These are phyloP conservation scores for Tetanocera ferruginea DNA, from an alignment of 2,888 invertebrate species.

Conservation along the genomic window DNA sequence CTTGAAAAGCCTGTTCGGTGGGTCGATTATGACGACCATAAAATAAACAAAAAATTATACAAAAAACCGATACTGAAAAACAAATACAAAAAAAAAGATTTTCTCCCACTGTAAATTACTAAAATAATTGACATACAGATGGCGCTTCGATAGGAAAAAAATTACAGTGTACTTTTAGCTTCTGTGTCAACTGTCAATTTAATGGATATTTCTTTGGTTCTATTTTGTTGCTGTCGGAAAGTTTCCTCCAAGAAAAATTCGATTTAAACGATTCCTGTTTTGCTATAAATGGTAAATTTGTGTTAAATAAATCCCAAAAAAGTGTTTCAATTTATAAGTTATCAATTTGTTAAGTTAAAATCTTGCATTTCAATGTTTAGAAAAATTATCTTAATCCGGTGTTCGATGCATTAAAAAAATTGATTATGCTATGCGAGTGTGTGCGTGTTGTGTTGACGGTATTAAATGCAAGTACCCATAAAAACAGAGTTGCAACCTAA, in stretches of 20 bases:
- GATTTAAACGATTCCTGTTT: neutral
- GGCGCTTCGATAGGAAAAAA: neutral
- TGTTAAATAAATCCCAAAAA: neutral
- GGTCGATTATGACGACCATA: no score
- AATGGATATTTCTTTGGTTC: neutral
- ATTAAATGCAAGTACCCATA: no score
- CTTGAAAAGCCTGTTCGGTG: no score
- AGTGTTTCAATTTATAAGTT: neutral
- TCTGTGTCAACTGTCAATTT: neutral
- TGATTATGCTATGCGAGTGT: no score
- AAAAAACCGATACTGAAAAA: no score
- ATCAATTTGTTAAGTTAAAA: neutral
- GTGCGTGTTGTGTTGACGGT: no score
- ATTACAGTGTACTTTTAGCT: neutral
- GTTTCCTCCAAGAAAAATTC: neutral
- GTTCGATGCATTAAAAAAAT: no score
- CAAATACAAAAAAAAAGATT: neutral
- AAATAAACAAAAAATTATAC: no score
- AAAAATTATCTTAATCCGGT: no score
- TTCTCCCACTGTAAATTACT: neutral
- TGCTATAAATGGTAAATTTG: constrained; percentile 17
- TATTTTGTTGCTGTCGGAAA: neutral
- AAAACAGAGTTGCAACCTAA: no score
- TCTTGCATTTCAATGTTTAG: no score
- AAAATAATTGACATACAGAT: neutral